Evolutionary conservation across 64 coral and sea anemone genomes (phyloP), one percentile per base, ranked within the genome.

Genomic region (Porites lutea): DNA sequence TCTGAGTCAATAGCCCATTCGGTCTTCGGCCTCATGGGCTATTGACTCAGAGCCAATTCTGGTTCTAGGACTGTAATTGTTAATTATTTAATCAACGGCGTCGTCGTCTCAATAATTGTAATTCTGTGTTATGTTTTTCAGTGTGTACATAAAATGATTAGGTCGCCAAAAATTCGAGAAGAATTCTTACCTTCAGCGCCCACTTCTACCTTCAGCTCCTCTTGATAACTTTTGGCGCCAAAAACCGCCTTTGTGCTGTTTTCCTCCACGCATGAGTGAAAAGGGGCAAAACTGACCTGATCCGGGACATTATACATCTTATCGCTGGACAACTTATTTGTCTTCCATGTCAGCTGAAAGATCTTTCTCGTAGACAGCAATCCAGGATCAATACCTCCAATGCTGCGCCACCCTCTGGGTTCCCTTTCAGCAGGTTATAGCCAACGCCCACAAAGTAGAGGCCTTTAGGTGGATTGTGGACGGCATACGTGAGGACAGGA

Each of bases 161-260:
- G 27, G 27, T 37, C 27, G 27, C 27, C 27, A 37, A 37, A 37
- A 37, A 37, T 37, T 37, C 27, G 27, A 0, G 27, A 37, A 37
- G 27, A 37, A 37, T 4, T 2, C 86, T 75, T n/a, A 88, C 70
- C 69, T 10, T 10, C 75, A 2, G 86, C 22, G 0, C 8, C 8
- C 0, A 88, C 71, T 48, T 75, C 86, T 62, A 75, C 45, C 27
- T 46, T 88, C 9, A 88, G 69, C 75, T 88, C 54, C 50, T 75
- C 13, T 51, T 88, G 86, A 48, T 88, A 88, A 22, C 68, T 58
- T 27, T 63, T 88, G 13, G 52, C 19, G 0, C 69, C 86, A 14
- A 49, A 44, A 8, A 88, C 52, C 12, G 62, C 73, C 13, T 75
- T 23, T 5, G 73, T 88, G 19, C 19, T 58, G 4, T 21, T 58